These are phyloP conservation scores for Drosophila acutilabella DNA, from an alignment of 2,888 invertebrate species.

Conservation along the genomic window DNA sequence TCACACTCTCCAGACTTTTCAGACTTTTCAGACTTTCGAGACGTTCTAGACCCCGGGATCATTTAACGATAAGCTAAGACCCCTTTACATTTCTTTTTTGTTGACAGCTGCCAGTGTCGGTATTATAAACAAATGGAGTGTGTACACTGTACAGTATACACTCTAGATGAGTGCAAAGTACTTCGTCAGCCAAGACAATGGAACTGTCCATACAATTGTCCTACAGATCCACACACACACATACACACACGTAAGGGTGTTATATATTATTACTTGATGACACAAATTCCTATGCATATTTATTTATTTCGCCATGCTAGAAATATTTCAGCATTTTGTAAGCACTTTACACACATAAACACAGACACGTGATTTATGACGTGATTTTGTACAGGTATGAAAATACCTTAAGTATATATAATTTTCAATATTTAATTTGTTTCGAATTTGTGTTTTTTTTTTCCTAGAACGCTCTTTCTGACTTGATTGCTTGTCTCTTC, in stretches of 20 bases:
- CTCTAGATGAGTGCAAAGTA: conserved; percentile 9
- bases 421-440: background rate
- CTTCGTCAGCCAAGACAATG: conserved; percentile 41
- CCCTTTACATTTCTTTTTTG: conserved; percentile 9
- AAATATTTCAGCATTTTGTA: conserved; percentile 11
- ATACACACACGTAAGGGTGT: background rate
- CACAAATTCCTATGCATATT: conserved; percentile 19
- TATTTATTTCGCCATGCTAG: conserved; percentile 15
- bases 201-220: conserved; percentile 1
- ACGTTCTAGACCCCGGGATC: conserved; percentile 40
- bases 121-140: conserved; percentile 19
- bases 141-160: conserved; percentile 1
- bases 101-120: conserved; percentile 53
- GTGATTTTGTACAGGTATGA: background rate
- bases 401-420: too few species aligned
- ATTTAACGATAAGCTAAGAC: conserved; percentile 64
- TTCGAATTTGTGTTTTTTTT: background rate
- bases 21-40: background rate
- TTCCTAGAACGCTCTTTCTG: too few species aligned
- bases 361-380: conserved; percentile 3
- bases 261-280: background rate
- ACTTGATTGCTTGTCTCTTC: background rate
- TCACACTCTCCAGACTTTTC: too few species aligned
- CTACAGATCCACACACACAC: conserved; percentile 10
- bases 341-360: too few species aligned